A percentile compares a stretch with the other conserved stretches of the same genome.
These are phyloP conservation scores for Margarornis squamiger DNA, from an alignment of 2,797 vertebrate species.

Conservation along the genomic window DNA sequence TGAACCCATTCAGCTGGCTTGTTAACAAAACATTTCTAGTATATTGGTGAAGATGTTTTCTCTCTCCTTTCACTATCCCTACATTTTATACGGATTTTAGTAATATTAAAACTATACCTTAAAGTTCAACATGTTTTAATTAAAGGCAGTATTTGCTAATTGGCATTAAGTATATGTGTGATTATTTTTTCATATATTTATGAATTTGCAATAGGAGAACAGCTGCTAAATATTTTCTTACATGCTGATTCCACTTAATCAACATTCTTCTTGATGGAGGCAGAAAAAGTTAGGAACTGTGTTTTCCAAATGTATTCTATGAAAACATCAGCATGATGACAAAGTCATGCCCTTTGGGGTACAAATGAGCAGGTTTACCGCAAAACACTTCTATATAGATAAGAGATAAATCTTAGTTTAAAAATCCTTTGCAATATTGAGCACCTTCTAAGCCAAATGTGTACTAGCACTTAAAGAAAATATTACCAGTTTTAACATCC, in stretches of 20 bases:
- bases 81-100: constrained; percentile 42
- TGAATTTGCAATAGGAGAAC: constrained; percentile 52
- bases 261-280: constrained; percentile 46
- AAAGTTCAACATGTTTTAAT: constrained; percentile 63
- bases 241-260: constrained; percentile 46
- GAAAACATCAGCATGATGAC: constrained; percentile 30
- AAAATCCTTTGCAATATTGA: neutral
- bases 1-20: constrained; percentile 18
- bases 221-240: constrained; percentile 65
- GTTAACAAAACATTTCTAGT: constrained; percentile 53
- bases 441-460: constrained; percentile 40
- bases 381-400: neutral
- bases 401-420: constrained; percentile 38
- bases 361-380: constrained; percentile 25
- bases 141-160: constrained; percentile 69
- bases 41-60: constrained; percentile 21
- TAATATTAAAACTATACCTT: neutral
- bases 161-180: constrained; percentile 67
- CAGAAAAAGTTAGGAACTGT: constrained; percentile 28
- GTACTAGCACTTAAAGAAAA: constrained; percentile 67
- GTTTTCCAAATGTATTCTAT: constrained; percentile 5
- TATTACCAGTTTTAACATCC: constrained; percentile 61
- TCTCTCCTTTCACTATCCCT: neutral
- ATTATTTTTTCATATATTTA: constrained; percentile 72
- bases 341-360: constrained; percentile 41